These are phyloP conservation scores for Mimumesa dahlbomi DNA, from an alignment of 2,888 invertebrate genomes.

Conservation along the genomic window DNA sequence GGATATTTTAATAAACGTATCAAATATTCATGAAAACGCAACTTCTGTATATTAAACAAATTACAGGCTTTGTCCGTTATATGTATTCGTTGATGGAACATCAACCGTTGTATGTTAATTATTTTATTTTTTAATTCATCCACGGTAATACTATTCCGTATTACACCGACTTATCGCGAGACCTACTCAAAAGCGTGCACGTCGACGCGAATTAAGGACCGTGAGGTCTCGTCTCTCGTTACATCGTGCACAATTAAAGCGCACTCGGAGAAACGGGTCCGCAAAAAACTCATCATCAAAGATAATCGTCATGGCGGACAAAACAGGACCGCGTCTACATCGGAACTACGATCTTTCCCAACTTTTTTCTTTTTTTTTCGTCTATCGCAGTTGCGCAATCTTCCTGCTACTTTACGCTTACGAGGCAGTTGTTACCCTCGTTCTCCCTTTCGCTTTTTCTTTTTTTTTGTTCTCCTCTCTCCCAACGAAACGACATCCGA, in stretches of 20 bases:
- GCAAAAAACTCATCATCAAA: slow-evolving; percentile 9
- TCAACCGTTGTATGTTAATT: too few species aligned
- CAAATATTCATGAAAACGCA: too few species aligned
- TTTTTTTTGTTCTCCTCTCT: not conserved
- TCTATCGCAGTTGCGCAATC: slow-evolving; percentile 47
- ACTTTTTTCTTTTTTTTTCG: slow-evolving; percentile 15
- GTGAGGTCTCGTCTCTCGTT: too few species aligned
- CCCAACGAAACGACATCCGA: not conserved
- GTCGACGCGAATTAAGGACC: not conserved
- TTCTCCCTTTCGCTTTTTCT: not conserved
- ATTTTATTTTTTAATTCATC: too few species aligned
- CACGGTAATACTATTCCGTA: too few species aligned
- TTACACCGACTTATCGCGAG: too few species aligned
- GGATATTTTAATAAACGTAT: too few species aligned
- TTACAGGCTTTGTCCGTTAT: too few species aligned
- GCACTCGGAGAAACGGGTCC: not conserved
- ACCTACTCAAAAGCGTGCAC: too few species aligned
- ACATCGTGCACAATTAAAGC: slow-evolving; percentile 9
- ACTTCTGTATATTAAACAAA: too few species aligned
- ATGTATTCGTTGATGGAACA: too few species aligned
- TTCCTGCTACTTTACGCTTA: slow-evolving; percentile 34
- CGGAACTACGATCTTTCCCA: slow-evolving; percentile 22
- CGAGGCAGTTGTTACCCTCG: slow-evolving; percentile 11
- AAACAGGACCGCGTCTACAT: slow-evolving; percentile 13
- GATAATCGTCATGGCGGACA: slow-evolving; percentile 34